Evolutionary conservation across 2,113 vertebrate genomes (phyloP).

Genomic region (Danionella cerebrum): DNA sequence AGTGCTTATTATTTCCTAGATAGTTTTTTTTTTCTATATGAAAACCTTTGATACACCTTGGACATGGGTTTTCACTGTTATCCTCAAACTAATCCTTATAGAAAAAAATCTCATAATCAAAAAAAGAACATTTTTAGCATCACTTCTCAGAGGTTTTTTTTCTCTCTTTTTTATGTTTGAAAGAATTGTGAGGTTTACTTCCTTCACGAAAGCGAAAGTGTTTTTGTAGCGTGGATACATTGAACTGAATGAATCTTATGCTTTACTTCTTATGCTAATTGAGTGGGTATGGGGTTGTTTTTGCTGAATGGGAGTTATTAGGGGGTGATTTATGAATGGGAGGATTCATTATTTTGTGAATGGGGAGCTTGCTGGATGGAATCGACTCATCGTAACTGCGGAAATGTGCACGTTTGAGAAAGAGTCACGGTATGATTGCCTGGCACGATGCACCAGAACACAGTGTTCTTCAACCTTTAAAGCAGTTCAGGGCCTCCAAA

Average conservation of each 20-base stretch:
- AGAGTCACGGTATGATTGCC: slow-evolving; percentile 5
- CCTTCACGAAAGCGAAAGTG: background rate
- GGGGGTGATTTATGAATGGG: slow-evolving; percentile 12
- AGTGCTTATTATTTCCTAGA: too few species aligned
- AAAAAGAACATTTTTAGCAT: too few species aligned
- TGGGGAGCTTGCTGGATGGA: slow-evolving; percentile 6
- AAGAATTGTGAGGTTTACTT: background rate
- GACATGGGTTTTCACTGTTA: too few species aligned
- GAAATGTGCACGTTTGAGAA: background rate
- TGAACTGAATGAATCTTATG: background rate
- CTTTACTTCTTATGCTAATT: slow-evolving; percentile 2
- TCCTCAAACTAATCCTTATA: too few species aligned
- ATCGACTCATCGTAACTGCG: background rate
- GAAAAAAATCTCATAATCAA: too few species aligned
- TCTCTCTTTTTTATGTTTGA: too few species aligned
- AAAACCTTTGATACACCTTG: too few species aligned
- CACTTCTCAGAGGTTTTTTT: background rate
- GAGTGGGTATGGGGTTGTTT: background rate
- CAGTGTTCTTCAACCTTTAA: slow-evolving; percentile 22
- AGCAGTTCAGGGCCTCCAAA: slow-evolving; percentile 18
- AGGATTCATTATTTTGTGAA: slow-evolving; percentile 12
- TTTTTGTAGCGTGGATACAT: background rate
- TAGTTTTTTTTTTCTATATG: too few species aligned
- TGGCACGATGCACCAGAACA: slow-evolving; percentile 4
- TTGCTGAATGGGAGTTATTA: slow-evolving; percentile 7